phyloP scores from a whole-genome alignment of 2,888 invertebrate genomes.

The Autographa pulchrina region DNA sequence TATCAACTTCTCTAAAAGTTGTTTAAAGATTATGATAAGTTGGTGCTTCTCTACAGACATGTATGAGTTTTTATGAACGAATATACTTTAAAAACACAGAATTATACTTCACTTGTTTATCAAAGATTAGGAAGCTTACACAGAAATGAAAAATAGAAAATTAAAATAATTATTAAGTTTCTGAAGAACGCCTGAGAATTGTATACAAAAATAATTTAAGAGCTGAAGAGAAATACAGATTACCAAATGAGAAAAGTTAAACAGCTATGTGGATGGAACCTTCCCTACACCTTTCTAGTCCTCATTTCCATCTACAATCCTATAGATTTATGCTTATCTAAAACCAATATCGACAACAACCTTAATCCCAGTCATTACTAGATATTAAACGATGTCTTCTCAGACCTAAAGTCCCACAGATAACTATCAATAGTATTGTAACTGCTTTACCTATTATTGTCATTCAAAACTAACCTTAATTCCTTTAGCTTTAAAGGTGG shows the following conservation, averaged over 20 bases:
- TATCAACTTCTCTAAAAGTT: too few relatives aligned
- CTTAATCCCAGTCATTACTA: conserved; percentile 4
- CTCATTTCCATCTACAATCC: neutral
- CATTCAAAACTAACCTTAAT: conserved; percentile 47
- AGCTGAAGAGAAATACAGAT: too few relatives aligned
- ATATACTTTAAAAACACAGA: too few relatives aligned
- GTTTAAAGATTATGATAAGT: too few relatives aligned
- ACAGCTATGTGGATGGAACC: neutral
- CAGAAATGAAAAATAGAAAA: too few relatives aligned
- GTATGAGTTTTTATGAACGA: too few relatives aligned
- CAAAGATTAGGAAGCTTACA: too few relatives aligned
- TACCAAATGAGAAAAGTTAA: neutral
- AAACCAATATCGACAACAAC: neutral
- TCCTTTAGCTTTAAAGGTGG: conserved; percentile 32
- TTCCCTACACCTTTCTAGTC: neutral
- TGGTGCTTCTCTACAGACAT: too few relatives aligned
- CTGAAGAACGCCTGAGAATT: too few relatives aligned
- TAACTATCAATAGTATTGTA: conserved; percentile 45
- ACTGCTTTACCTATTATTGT: conserved; percentile 21
- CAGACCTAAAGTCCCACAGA: conserved; percentile 18
- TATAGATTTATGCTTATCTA: neutral
- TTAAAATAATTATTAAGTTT: too few relatives aligned
- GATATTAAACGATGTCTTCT: neutral
- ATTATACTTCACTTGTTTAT: too few relatives aligned
- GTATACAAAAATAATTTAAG: too few relatives aligned